Base-by-base conservation (phyloP, 2,797 vertebrate genomes). In the Lithobates sylvaticus region DNA sequence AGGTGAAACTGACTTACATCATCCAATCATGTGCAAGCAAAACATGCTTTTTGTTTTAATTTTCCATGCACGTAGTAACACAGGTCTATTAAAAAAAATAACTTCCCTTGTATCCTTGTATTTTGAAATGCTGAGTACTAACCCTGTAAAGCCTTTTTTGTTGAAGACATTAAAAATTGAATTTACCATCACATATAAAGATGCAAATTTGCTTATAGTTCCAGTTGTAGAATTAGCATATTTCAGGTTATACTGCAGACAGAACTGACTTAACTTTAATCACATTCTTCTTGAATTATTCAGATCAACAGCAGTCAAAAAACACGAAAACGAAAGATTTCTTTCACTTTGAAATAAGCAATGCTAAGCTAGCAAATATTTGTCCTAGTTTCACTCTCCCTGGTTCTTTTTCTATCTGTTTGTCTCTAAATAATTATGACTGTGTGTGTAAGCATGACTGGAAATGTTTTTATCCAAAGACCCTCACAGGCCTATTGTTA, bases 261-360 rank as follows among this genome's bases (percentile, higher is more conserved):
- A 44, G 77, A 68, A 18, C 39, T 68, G 77, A 29, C 78, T 61
- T 61, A 61, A 61, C 54, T 69, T 69, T 80, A 80, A 80, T 47
- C 64, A 18, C 77, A 79, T 79, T 32, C 77, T 50, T 10, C 47
- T 9, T 80, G 39, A 80, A 69, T 80, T 50, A 69, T 80, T 78
- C 36, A 78, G 76, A 67, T 27, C 76, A 78, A 18, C 36, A 15
- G 36, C 34, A 67, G 58, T 50, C 65, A 69, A 50, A 39, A 69
- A 80, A 50, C 65, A 70, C 15, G 18, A 69, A 70, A 70, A 44
- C 64, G 1, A 68, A 67, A 79, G 68, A 70, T 70, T 80, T 50
- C 69, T 69, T 79, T 80, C 65, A 70, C 65, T 80, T 80, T 80
- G 78, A 80, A 69, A 70, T 61, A 39, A 80, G 47, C 18, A 69